These are phyloP conservation scores for Drosophila funebris DNA, from an alignment of 1,140 invertebrate genomes.

Conservation along the genomic window DNA sequence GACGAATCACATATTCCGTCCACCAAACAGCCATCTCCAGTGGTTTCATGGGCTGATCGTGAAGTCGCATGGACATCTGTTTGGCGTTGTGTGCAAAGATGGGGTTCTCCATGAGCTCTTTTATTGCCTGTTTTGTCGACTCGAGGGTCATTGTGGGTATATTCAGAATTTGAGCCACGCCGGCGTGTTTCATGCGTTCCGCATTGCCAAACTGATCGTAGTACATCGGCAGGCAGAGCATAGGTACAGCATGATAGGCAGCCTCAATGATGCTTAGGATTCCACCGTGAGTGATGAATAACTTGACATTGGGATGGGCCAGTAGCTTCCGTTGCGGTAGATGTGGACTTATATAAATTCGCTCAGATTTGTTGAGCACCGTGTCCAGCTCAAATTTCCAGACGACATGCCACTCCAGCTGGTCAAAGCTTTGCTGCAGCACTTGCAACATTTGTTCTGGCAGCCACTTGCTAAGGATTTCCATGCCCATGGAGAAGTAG, in stretches of 20 bases:
- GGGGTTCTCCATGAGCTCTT: conserved; percentile 31
- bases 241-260: conserved; percentile 58
- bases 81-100: conserved; percentile 29
- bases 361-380: conserved; percentile 82
- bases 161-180: conserved; percentile 83
- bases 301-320: conserved; percentile 79
- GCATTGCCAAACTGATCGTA: conserved; percentile 59
- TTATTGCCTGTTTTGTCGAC: background rate
- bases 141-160: conserved; percentile 1
- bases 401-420: conserved; percentile 82
- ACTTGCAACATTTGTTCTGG: conserved; percentile 77
- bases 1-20: conserved; percentile 86
- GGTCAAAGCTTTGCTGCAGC: conserved; percentile 26
- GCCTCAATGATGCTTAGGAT: conserved; percentile 84
- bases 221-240: conserved; percentile 52
- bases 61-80: conserved; percentile 84
- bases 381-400: conserved; percentile 84
- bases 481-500: conserved; percentile 87
- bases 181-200: conserved; percentile 82
- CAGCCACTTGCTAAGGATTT: conserved; percentile 84
- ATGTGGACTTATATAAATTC: conserved; percentile 86
- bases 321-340: conserved; percentile 85
- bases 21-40: conserved; percentile 86
- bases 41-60: conserved; percentile 85
- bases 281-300: conserved; percentile 86